Evolutionary conservation across 2,113 vertebrate species (phyloP).

Genomic region (Mohoua ochrocephala): DNA sequence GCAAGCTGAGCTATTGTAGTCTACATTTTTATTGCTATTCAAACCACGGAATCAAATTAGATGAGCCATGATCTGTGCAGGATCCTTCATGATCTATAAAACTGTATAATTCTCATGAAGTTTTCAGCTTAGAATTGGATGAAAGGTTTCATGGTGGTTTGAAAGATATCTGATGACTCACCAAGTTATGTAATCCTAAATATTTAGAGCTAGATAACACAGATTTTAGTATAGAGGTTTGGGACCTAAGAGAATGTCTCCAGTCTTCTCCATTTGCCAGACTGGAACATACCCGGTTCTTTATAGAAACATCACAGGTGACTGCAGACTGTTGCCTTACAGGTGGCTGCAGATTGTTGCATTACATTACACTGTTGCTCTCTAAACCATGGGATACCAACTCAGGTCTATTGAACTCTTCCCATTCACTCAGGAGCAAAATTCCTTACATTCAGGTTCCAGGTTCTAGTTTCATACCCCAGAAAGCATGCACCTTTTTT

Average conservation of each 20-base stretch:
- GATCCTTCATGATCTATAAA: neutral
- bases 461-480: neutral
- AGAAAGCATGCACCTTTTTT: fast-evolving
- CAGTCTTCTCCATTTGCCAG: neutral
- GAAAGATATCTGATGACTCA: neutral
- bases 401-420: neutral
- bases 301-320: neutral
- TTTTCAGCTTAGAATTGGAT: neutral
- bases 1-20: neutral
- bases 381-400: neutral
- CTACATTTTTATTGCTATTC: neutral
- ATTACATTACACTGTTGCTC: neutral
- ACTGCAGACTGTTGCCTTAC: neutral
- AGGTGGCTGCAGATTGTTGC: neutral
- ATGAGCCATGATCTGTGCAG: neutral
- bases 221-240: neutral
- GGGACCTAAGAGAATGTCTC: neutral
- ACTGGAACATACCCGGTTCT: neutral
- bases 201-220: neutral
- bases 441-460: neutral
- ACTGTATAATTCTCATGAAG: neutral
- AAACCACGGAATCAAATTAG: neutral
- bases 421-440: neutral
- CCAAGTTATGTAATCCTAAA: neutral
- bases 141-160: neutral